Conservation (phyloP, 2,888 invertebrate genomes). For the Lithophane semibrunnea region DNA sequence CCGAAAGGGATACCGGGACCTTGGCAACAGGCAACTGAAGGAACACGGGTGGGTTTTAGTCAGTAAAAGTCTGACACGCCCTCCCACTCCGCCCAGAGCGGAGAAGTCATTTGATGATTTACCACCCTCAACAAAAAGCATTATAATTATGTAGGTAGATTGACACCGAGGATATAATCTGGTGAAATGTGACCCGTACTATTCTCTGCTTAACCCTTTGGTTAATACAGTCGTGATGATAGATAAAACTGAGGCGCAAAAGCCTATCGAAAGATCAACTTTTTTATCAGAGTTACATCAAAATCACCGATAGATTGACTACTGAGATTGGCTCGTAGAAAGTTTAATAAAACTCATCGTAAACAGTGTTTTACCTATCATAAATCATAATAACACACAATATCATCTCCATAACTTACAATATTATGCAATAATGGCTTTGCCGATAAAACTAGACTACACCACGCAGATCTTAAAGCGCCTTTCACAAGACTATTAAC, state of each 20-base stretch:
- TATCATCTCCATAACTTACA: slow-evolving; percentile 19
- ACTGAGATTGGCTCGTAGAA: slow-evolving; percentile 1
- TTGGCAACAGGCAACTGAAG: too few species aligned
- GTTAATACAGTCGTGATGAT: too few species aligned
- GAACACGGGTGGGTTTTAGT: too few species aligned
- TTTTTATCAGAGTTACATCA: too few species aligned
- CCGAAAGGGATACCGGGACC: too few species aligned
- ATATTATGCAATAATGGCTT: slow-evolving; percentile 51
- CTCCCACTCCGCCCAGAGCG: too few species aligned
- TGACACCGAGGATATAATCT: too few species aligned
- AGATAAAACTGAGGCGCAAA: background rate
- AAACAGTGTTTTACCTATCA: background rate
- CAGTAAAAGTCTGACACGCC: too few species aligned
- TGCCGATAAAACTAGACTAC: slow-evolving; percentile 42
- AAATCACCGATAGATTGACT: background rate
- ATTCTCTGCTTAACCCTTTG: background rate
- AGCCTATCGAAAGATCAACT: background rate
- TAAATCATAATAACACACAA: background rate
- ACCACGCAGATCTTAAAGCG: slow-evolving; percentile 46
- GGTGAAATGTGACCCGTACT: background rate
- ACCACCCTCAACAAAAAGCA: too few species aligned
- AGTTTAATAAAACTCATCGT: slow-evolving; percentile 2
- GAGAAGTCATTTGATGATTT: too few species aligned
- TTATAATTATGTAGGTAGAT: background rate
- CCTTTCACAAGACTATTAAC: slow-evolving; percentile 49